Base-by-base conservation (phyloP, 2,888 invertebrate genomes). In the Syritta pipiens region DNA sequence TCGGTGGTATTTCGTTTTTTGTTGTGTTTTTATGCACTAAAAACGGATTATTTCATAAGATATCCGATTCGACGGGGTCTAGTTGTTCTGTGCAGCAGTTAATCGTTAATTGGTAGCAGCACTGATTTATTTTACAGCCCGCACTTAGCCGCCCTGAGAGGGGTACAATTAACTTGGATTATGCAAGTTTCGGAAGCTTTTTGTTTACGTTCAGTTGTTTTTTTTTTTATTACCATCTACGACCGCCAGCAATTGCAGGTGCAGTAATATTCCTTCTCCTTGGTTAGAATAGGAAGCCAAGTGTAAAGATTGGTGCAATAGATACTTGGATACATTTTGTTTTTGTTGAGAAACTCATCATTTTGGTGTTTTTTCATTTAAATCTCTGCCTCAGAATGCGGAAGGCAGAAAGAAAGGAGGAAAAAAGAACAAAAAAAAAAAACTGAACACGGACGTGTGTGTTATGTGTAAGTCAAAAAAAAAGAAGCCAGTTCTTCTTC, bases 41-140 rank as follows among this genome's bases (percentile, higher is more conserved):
- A 79, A 79, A 79, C 79, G 67, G 72, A 72, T 48, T 74, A 79
- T 79, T 79, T 72, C 79, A 68, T 74, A 72, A 79, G 67, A 46
- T 60, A 62, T 48, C 60, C 67, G 57, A 79, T 68, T 68, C 48
- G 79, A 62, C 57, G 44, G 62, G 79, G 79, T 79, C 79, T 79
- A 79, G 79, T 79, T 79, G 74, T 49, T 65, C 42, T 65, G 14
- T 7, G 53, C 42, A n/a, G n/a, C 37, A 60, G 72, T 55, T 65
- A 72, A 77, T 77, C 65, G 65, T 51, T 71, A 71, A 69, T 69
- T 69, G 69, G 51, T 60, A n/a, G 71, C n/a, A 48, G 35, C n/a
- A 67, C 72, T 44, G 53, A 77, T 76, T 69, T 51, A 67, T 67
- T 55, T 22, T 26, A 30, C 10, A 57, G n/a, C 30, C 30, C 46